These are phyloP conservation scores for Triplophysa siluroides DNA, from an alignment of 2,113 vertebrate species.

Conservation along the genomic window DNA sequence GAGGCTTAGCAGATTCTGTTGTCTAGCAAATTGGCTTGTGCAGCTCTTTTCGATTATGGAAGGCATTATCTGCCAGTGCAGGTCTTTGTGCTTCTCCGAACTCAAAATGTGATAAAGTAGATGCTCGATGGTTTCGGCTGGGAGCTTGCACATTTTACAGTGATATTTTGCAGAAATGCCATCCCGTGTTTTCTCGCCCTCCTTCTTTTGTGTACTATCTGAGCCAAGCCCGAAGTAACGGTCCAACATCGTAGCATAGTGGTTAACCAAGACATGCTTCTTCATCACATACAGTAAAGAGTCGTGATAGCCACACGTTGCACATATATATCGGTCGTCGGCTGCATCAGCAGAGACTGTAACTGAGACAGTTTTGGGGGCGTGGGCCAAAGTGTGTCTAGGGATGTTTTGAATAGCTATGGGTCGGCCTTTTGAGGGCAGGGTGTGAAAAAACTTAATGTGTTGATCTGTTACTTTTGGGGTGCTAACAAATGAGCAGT, in stretches of 20 bases:
- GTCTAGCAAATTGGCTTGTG: conserved; percentile 43
- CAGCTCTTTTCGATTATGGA: conserved; percentile 74
- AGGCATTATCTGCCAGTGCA: conserved; percentile 80
- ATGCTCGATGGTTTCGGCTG: conserved; percentile 80
- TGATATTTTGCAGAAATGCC: conserved; percentile 66
- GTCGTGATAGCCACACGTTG: conserved; percentile 82
- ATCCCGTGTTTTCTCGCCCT: not conserved
- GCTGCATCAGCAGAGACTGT: conserved; percentile 66
- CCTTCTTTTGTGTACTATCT: conserved; percentile 49
- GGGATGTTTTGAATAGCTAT: conserved; percentile 58
- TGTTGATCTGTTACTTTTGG: conserved; percentile 79
- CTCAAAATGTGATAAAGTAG: conserved; percentile 85
- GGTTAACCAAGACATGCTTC: conserved; percentile 84
- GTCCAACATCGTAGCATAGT: conserved; percentile 75
- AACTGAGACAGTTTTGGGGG: not conserved
- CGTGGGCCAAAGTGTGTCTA: conserved; percentile 14
- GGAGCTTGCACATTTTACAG: conserved; percentile 81
- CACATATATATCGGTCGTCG: conserved; percentile 78
- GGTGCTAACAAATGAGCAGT: conserved; percentile 77
- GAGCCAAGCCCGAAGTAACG: conserved; percentile 78
- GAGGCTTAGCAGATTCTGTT: conserved; percentile 67
- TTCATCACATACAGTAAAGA: conserved; percentile 86
- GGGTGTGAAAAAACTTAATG: conserved; percentile 79
- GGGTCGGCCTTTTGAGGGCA: conserved; percentile 67
- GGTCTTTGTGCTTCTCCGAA: conserved; percentile 79